Percentiles rank a stretch among this genome's conserved stretches.
These are phyloP conservation scores for Agriopis marginaria DNA, from an alignment of 2,888 invertebrate species.

Conservation along the genomic window DNA sequence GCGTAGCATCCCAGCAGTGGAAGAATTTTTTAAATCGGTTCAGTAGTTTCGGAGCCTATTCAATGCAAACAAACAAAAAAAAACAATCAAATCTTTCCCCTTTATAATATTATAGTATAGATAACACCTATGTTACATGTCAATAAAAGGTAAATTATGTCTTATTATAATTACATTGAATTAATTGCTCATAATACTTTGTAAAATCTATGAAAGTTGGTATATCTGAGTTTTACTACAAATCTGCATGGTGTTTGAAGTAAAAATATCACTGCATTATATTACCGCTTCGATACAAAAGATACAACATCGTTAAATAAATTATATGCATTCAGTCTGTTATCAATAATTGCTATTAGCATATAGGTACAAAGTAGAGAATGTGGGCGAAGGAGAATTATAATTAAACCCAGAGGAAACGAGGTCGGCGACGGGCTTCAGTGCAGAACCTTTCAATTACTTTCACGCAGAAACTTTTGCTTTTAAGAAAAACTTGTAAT, in stretches of 20 bases:
- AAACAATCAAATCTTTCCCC: too few species aligned
- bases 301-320: neutral
- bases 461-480: neutral
- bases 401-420: conserved; percentile 24
- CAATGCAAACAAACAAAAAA: too few species aligned
- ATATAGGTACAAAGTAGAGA: conserved; percentile 19
- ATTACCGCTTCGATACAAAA: neutral
- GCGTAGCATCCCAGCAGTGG: too few species aligned
- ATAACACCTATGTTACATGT: too few species aligned
- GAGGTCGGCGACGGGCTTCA: conserved; percentile 29
- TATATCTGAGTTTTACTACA: too few species aligned
- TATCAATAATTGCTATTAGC: conserved; percentile 7
- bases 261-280: neutral
- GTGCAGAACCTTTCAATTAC: conserved; percentile 27
- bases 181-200: too few species aligned
- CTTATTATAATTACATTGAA: too few species aligned
- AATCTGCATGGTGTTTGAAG: neutral
- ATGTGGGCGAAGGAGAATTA: conserved; percentile 24
- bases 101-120: too few species aligned
- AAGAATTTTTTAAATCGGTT: too few species aligned
- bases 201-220: too few species aligned
- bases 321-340: neutral
- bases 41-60: too few species aligned
- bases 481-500: conserved; percentile 2
- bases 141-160: too few species aligned